phyloP scores from a whole-genome alignment of 2,113 vertebrate genomes.

The Proteles cristata region DNA sequence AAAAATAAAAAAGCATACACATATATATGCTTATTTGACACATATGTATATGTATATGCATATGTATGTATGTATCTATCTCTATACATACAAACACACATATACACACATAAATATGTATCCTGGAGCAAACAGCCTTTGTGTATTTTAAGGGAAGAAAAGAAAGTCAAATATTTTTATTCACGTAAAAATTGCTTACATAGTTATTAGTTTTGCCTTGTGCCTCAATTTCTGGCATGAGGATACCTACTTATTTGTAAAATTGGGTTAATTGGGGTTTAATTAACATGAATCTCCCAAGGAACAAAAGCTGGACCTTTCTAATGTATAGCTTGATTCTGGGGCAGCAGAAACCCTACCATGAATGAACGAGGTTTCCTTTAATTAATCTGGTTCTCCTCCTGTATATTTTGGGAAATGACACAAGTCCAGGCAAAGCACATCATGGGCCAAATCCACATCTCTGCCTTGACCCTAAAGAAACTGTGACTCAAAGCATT shows the following conservation, averaged over 20 bases:
- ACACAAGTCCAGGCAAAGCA: constrained; percentile 53
- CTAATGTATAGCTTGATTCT: background rate
- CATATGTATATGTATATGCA: too few species aligned
- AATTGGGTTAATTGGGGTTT: background rate
- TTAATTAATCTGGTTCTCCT: constrained; percentile 75
- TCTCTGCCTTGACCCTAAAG: constrained; percentile 21
- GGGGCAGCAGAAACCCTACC: constrained; percentile 15
- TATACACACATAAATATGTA: background rate
- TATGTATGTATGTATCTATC: too few species aligned
- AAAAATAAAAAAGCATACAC: background rate
- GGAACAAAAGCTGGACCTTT: constrained; percentile 26
- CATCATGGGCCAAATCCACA: background rate
- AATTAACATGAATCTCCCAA: constrained; percentile 2
- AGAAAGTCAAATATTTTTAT: constrained; percentile 16
- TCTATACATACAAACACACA: background rate
- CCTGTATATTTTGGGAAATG: constrained; percentile 71
- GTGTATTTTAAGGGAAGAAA: constrained; percentile 39
- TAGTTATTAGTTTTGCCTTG: background rate
- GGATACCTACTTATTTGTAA: background rate
- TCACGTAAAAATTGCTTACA: background rate
- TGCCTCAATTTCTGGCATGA: background rate
- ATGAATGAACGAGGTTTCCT: constrained; percentile 49
- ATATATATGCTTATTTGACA: background rate
- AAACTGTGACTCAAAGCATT: constrained; percentile 75
- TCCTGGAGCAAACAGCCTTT: background rate